phyloP scores from a whole-genome alignment of 1,140 invertebrate species.

The Drosophila sechellia region DNA sequence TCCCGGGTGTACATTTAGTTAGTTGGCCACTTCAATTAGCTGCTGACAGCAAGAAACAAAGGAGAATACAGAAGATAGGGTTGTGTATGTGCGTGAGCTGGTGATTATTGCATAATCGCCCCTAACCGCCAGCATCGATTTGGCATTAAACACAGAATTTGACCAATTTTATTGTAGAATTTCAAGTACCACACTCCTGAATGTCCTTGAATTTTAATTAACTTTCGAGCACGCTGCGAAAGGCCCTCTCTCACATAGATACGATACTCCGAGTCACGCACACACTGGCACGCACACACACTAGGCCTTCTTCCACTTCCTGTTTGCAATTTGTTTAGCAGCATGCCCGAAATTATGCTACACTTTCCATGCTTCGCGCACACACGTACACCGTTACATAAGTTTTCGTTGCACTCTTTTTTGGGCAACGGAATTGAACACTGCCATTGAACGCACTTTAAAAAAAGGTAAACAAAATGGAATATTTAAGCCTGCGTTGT shows the following conservation, averaged over 20 bases:
- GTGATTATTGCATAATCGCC: slow-evolving; percentile 65
- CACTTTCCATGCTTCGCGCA: slow-evolving; percentile 54
- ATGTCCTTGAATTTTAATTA: slow-evolving; percentile 79
- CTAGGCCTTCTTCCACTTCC: slow-evolving; percentile 34
- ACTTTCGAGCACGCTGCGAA: slow-evolving; percentile 45
- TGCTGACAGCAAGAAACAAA: slow-evolving; percentile 11
- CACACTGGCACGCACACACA: background rate
- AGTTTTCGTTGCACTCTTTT: slow-evolving; percentile 66
- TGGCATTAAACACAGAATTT: slow-evolving; percentile 21
- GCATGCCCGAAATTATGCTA: slow-evolving; percentile 73
- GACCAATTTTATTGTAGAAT: background rate
- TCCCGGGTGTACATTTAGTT: slow-evolving; percentile 70
- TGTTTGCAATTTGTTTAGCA: slow-evolving; percentile 59
- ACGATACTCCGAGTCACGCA: slow-evolving; percentile 3
- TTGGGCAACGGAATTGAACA: background rate
- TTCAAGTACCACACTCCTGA: background rate
- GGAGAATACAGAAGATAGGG: background rate
- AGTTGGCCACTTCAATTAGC: slow-evolving; percentile 64
- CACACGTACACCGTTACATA: slow-evolving; percentile 58
- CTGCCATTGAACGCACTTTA: background rate
- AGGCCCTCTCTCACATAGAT: slow-evolving; percentile 10
- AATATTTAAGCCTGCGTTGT: background rate
- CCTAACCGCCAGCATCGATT: slow-evolving; percentile 29
- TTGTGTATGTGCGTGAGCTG: slow-evolving; percentile 18
- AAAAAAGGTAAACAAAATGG: slow-evolving; percentile 14